phyloP scores from a whole-genome alignment of 1,140 invertebrate species.

The Thalassaphorura encarpata region DNA sequence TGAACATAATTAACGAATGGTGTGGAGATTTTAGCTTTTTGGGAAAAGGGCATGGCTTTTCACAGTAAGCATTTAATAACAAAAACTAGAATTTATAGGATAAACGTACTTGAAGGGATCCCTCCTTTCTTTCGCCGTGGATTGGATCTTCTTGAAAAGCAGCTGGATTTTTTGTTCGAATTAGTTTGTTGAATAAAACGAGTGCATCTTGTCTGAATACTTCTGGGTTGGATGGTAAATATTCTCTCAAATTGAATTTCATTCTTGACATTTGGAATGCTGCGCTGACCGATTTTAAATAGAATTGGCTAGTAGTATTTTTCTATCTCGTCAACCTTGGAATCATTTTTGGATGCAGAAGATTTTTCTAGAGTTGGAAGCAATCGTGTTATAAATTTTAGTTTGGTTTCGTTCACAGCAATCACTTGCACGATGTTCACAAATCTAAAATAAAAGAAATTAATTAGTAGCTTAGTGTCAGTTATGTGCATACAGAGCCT shows the following conservation, averaged over 20 bases:
- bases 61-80: neutral
- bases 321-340: neutral
- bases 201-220: conserved; percentile 46
- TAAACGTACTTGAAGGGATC: conserved; percentile 16
- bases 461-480: no score
- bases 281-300: neutral
- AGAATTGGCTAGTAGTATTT: neutral
- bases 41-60: neutral
- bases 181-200: conserved; percentile 60
- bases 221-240: conserved; percentile 41
- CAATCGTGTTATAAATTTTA: neutral
- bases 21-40: neutral
- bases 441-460: no score
- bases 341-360: neutral
- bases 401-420: no score
- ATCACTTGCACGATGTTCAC: no score
- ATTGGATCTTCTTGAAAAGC: conserved; percentile 47
- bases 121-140: conserved; percentile 11
- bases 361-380: neutral
- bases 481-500: no score
- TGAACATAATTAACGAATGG: neutral
- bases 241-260: conserved; percentile 19
- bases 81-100: neutral
- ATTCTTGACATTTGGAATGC: neutral
- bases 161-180: conserved; percentile 65